Evolutionary conservation across 1,140 invertebrate species (phyloP).

Genomic region (Halesus radiatus): DNA sequence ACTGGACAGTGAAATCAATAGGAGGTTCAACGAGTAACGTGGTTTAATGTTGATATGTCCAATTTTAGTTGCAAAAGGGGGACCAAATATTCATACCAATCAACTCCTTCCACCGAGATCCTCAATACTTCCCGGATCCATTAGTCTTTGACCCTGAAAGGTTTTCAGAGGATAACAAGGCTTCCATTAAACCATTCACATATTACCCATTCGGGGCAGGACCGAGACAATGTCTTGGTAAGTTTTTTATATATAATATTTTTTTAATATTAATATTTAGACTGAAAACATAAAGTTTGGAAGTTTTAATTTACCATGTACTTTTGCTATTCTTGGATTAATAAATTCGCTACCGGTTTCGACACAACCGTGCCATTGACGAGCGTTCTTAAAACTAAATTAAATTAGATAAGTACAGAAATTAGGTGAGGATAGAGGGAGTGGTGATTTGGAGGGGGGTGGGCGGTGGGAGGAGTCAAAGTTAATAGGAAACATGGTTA

Average conservation of each 20-base stretch:
- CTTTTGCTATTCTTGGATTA: no score
- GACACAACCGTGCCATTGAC: no score
- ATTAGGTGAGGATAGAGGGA: no score
- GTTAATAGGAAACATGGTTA: no score
- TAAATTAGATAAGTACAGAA: no score
- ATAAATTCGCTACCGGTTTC: no score
- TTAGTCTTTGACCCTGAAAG: conserved; percentile 70
- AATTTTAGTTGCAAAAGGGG: conserved; percentile 39
- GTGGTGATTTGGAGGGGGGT: no score
- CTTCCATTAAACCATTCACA: conserved; percentile 57
- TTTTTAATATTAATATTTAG: no score
- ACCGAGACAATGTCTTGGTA: conserved; percentile 67
- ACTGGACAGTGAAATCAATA: background rate
- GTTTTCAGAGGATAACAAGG: conserved; percentile 66
- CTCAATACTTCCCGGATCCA: conserved; percentile 67
- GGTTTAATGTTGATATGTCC: background rate
- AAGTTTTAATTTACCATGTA: no score
- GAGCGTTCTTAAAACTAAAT: no score
- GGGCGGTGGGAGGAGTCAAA: no score
- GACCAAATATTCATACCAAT: conserved; percentile 61
- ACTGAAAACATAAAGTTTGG: no score
- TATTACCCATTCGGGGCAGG: conserved; percentile 63
- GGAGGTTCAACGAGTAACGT: background rate
- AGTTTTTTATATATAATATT: conserved; percentile 17
- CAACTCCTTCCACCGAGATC: conserved; percentile 68